Percentiles rank a stretch among this genome's conserved stretches.
Evolutionary conservation across 2,797 vertebrate species (phyloP).

Genomic region (Vipera ursinii): DNA sequence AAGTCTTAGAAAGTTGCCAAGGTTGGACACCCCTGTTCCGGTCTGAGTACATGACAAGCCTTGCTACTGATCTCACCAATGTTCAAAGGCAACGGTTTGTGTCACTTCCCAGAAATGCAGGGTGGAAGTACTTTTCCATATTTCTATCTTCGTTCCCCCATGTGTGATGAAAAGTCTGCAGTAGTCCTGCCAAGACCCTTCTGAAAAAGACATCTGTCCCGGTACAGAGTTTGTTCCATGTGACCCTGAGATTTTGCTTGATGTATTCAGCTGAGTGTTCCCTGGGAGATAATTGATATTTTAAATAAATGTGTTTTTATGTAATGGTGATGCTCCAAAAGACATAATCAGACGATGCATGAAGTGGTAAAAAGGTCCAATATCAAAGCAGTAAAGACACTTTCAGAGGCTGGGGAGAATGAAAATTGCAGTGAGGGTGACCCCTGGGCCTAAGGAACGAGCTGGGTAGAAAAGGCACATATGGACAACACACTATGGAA

Average conservation of each 20-base stretch:
- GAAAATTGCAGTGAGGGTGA: not conserved
- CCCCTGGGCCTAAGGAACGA: conserved; percentile 2
- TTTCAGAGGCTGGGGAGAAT: conserved; percentile 6
- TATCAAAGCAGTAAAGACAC: conserved; percentile 14
- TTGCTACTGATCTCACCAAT: not conserved
- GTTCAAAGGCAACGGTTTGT: not conserved
- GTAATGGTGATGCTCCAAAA: not conserved
- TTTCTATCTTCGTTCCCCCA: not conserved
- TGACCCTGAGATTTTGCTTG: not conserved
- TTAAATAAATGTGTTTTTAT: conserved; percentile 32
- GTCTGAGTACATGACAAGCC: not conserved
- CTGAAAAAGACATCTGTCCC: conserved; percentile 2
- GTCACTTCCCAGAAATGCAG: not conserved
- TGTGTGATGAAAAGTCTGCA: not conserved
- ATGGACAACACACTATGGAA: not conserved
- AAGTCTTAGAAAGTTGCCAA: not conserved
- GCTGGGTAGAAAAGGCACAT: not conserved
- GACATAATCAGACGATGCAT: not conserved
- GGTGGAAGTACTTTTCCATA: not conserved
- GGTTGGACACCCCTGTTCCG: not conserved
- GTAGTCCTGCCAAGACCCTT: not conserved
- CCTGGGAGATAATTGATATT: conserved; percentile 13
- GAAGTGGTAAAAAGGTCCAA: conserved; percentile 1
- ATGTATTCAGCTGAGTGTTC: not conserved
- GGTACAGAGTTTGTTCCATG: not conserved